Percentiles rank a stretch among this genome's conserved stretches.
These are phyloP conservation scores for Heliconius melpomene DNA, from an alignment of 1,140 invertebrate genomes.

Conservation along the genomic window DNA sequence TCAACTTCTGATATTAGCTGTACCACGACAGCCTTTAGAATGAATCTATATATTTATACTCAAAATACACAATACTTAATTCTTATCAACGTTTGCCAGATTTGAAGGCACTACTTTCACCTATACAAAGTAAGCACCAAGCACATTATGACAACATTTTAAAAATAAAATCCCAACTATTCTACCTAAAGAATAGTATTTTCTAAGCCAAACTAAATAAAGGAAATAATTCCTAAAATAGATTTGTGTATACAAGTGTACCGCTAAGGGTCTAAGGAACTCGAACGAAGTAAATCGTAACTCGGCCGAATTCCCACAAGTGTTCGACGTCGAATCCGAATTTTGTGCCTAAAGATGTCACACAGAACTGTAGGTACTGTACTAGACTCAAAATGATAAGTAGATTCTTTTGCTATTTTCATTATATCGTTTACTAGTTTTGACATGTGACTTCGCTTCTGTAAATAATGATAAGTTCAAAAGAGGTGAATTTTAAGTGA, in stretches of 20 bases:
- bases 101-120: too few relatives aligned
- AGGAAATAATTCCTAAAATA: neutral
- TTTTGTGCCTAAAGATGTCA: conserved; percentile 35
- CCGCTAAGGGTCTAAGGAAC: conserved; percentile 38
- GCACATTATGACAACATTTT: neutral
- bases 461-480: too few relatives aligned
- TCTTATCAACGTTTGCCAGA: too few relatives aligned
- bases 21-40: too few relatives aligned
- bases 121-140: too few relatives aligned
- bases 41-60: too few relatives aligned
- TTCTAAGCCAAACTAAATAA: neutral
- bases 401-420: neutral
- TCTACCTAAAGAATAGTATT: neutral
- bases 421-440: neutral
- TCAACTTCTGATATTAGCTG: too few relatives aligned
- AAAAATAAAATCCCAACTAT: neutral
- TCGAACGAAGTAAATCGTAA: conserved; percentile 56
- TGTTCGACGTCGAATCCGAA: conserved; percentile 42
- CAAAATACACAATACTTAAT: too few relatives aligned
- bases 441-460: too few relatives aligned
- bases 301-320: conserved; percentile 55
- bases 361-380: neutral
- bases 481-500: too few relatives aligned
- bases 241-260: conserved; percentile 36
- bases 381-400: neutral